Conservation (phyloP, 2,113 vertebrate genomes). For the Centropus unirufus region DNA sequence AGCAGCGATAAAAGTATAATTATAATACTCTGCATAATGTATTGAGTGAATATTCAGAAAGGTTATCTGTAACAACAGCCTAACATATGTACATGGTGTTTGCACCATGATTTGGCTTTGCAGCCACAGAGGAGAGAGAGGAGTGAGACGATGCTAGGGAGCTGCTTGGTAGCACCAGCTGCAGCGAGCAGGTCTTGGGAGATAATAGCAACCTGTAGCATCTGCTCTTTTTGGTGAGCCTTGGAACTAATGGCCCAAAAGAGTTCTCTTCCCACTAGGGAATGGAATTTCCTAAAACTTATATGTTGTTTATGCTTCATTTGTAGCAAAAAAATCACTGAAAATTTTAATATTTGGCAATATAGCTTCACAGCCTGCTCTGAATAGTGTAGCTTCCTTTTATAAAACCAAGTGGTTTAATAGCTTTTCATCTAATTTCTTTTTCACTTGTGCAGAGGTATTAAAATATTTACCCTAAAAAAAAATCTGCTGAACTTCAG, state of each 20-base stretch:
- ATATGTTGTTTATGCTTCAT: neutral
- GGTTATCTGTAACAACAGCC: neutral
- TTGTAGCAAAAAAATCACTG: neutral
- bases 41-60: neutral
- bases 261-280: neutral
- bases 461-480: neutral
- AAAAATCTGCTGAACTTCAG: neutral
- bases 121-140: neutral
- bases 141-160: rapidly evolving
- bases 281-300: neutral
- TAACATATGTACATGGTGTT: neutral
- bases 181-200: neutral
- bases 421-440: neutral
- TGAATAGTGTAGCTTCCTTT: neutral
- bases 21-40: neutral
- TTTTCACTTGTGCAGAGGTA: neutral
- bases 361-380: neutral
- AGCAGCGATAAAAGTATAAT: neutral
- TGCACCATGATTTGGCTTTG: neutral
- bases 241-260: neutral
- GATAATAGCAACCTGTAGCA: rapidly evolving
- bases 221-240: neutral
- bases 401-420: neutral
- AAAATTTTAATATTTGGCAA: neutral
- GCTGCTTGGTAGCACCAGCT: neutral